Base-by-base conservation (phyloP, 2,113 vertebrate genomes). In the Zosterops hypoxanthus region DNA sequence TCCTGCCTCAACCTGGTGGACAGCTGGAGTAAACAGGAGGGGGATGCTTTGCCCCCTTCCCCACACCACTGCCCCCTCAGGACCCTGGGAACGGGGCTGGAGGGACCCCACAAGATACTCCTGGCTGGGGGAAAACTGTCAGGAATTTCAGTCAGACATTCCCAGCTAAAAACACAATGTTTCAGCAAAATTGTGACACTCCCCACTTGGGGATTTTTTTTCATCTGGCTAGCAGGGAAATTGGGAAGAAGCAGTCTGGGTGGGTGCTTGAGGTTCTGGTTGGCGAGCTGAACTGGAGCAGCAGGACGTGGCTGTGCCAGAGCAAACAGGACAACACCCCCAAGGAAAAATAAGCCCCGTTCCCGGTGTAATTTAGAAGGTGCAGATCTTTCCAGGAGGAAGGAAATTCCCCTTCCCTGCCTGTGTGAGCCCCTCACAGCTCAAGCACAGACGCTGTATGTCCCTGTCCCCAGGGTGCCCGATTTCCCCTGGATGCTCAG, bases 401-500 rank as follows among this genome's bases (percentile, higher is more conserved):
- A 23, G 28, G 24, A 39, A 76, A 57, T 34, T 60, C 17, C 55
- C 15, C 16, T 81, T 42, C 34, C 26, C 10, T 23, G 15, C 25
- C 50, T 82, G 41, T 21, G 10, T 1, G 1, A 65, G 24, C 5
- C 9, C 17, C 21, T n/a, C 56, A 12, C 29, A 63, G 77, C 66
- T 57, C 79, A 15, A 53, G 50, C 17, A 41, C 44, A 61, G 53
- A 1, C 6, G 5, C 26, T 0, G 0, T 2, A 2, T 33, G 23
- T 66, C 24, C 33, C 39, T 33, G 17, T 69, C 10, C 61, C 33
- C 15, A 0, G 11, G 18, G 20, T 63, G 9, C 60, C 36, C 3
- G 0, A 2, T 50, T 53, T 46, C 36, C 41, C 42, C 3, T 0
- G 5, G 8, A 6, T 21, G n/a, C 49, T 36, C 25, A 12, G 50